A percentile compares a stretch with the other conserved stretches of the same genome.
phyloP scores from a whole-genome alignment of 2,113 vertebrate genomes.

The Silurus asotus region DNA sequence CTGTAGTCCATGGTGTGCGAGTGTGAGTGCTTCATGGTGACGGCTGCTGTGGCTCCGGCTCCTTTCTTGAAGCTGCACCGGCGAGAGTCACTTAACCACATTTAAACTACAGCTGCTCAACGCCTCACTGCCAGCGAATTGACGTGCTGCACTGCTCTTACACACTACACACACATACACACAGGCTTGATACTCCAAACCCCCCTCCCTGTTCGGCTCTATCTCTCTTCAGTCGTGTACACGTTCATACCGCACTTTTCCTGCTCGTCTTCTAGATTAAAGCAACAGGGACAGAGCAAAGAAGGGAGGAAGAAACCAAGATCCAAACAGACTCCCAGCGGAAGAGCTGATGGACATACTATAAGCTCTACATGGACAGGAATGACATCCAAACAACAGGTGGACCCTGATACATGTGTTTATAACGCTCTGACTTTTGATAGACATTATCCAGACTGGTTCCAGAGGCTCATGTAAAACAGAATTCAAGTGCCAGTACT shows the following conservation, averaged over 20 bases:
- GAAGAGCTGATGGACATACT: neutral
- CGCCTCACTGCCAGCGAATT: constrained; percentile 69
- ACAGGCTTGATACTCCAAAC: neutral
- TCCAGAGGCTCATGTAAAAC: neutral
- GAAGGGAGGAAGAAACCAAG: neutral
- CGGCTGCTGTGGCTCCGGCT: constrained; percentile 62
- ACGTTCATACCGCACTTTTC: neutral
- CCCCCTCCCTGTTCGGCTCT: neutral
- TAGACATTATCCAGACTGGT: neutral
- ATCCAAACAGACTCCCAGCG: neutral
- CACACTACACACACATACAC: constrained; percentile 11
- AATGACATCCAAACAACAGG: constrained; percentile 58
- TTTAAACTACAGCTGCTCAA: constrained; percentile 73
- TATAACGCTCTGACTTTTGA: constrained; percentile 22
- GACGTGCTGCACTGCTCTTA: constrained; percentile 66
- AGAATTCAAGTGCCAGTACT: neutral
- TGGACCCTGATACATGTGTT: constrained; percentile 19
- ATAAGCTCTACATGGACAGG: constrained; percentile 39
- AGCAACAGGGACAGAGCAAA: neutral
- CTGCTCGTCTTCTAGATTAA: constrained; percentile 13
- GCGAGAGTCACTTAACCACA: constrained; percentile 72
- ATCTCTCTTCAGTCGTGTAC: neutral
- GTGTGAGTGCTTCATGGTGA: constrained; percentile 70
- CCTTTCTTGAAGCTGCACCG: constrained; percentile 57
- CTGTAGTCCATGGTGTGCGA: constrained; percentile 68